These are phyloP conservation scores for Lutjanus argentimaculatus DNA, from an alignment of 2,797 vertebrate genomes.

Conservation along the genomic window DNA sequence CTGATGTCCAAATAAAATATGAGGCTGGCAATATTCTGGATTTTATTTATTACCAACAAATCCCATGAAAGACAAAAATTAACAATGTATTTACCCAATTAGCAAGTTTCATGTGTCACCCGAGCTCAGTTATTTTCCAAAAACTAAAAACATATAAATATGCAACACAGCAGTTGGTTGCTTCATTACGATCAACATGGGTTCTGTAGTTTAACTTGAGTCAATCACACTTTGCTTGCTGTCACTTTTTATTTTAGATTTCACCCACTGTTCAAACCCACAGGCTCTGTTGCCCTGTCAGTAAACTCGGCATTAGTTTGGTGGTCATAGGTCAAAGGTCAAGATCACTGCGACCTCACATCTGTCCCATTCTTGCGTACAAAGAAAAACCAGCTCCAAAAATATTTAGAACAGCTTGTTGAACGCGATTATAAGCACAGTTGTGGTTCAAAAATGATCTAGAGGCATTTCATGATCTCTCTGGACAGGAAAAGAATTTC, in stretches of 20 bases:
- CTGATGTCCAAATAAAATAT: not conserved
- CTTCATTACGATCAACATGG: not conserved
- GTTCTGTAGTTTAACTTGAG: not conserved
- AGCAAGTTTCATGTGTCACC: not conserved
- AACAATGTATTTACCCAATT: not conserved
- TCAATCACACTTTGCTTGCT: not conserved
- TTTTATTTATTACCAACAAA: conserved; percentile 15
- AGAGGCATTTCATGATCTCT: too few relatives aligned
- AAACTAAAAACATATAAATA: not conserved
- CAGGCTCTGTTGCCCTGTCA: not conserved
- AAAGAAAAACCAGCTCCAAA: too few relatives aligned
- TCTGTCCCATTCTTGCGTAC: too few relatives aligned
- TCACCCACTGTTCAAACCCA: not conserved
- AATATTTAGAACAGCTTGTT: too few relatives aligned
- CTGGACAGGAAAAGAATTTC: too few relatives aligned
- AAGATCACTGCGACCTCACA: too few relatives aligned
- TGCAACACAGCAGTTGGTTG: not conserved
- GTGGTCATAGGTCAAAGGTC: too few relatives aligned
- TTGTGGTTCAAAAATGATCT: too few relatives aligned
- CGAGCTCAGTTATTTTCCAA: not conserved
- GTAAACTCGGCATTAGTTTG: too few relatives aligned
- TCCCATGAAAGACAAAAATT: not conserved
- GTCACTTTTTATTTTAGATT: not conserved
- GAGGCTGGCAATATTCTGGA: not conserved
- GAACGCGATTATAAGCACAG: too few relatives aligned